phyloP scores from a whole-genome alignment of 2,797 vertebrate species.

The Ctenochaetus hawaiiensis region DNA sequence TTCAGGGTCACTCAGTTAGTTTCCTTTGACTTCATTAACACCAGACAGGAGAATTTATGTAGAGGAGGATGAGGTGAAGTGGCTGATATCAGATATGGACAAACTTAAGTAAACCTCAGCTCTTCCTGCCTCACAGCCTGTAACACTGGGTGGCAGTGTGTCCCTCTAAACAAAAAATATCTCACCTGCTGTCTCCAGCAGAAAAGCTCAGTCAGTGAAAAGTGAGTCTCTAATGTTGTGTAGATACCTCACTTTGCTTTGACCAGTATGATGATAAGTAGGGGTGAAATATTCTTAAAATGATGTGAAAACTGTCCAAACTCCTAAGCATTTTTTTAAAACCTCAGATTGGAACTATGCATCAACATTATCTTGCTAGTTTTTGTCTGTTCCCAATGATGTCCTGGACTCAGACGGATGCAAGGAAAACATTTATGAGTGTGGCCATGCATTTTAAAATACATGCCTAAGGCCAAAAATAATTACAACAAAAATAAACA shows the following conservation, averaged over 20 bases:
- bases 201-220: conserved; percentile 34
- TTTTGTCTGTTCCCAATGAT: background rate
- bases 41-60: background rate
- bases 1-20: background rate
- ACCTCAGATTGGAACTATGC: background rate
- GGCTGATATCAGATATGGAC: conserved; percentile 5
- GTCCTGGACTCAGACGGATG: background rate
- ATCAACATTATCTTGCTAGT: background rate
- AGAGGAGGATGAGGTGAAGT: background rate
- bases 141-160: conserved; percentile 86
- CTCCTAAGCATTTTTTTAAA: background rate
- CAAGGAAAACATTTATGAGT: background rate
- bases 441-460: background rate
- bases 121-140: conserved; percentile 44
- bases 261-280: conserved; percentile 22
- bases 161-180: conserved; percentile 71
- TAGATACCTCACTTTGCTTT: background rate
- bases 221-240: conserved; percentile 26
- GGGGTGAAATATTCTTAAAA: conserved; percentile 10
- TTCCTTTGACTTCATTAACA: background rate
- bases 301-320: background rate
- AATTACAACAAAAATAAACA: background rate
- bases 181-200: conserved; percentile 54
- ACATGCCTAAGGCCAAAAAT: background rate
- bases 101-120: conserved; percentile 10